phyloP scores from a whole-genome alignment of 2,797 vertebrate genomes.

The Peromyscus aztecus region DNA sequence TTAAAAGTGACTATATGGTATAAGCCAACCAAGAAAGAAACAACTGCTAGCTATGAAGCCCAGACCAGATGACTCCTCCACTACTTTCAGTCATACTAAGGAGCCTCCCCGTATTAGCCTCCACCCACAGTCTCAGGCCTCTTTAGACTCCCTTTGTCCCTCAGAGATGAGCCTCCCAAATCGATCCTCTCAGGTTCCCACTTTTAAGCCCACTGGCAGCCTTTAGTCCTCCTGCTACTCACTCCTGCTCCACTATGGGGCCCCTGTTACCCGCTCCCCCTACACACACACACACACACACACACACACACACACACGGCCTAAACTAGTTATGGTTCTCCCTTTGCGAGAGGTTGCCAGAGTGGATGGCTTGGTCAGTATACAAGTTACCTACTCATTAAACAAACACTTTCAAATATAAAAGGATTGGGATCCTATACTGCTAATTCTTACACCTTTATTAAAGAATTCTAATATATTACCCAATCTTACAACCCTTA shows the following conservation, averaged over 20 bases:
- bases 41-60: neutral
- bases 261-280: neutral
- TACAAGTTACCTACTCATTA: neutral
- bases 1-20: neutral
- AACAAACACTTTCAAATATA: neutral
- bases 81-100: neutral
- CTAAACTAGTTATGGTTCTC: neutral
- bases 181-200: neutral
- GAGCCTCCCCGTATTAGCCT: neutral
- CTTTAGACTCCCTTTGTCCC: neutral
- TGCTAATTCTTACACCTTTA: neutral
- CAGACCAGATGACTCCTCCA: neutral
- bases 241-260: neutral
- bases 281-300: too few species aligned
- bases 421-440: neutral
- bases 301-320: too few species aligned
- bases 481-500: neutral
- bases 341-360: neutral
- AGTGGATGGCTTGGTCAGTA: neutral
- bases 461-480: neutral
- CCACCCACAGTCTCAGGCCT: neutral
- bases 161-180: neutral
- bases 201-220: neutral
- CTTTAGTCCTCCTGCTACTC: neutral
- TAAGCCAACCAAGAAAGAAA: neutral